phyloP scores from a whole-genome alignment of 2,888 invertebrate genomes.

The Lycia hirtaria region DNA sequence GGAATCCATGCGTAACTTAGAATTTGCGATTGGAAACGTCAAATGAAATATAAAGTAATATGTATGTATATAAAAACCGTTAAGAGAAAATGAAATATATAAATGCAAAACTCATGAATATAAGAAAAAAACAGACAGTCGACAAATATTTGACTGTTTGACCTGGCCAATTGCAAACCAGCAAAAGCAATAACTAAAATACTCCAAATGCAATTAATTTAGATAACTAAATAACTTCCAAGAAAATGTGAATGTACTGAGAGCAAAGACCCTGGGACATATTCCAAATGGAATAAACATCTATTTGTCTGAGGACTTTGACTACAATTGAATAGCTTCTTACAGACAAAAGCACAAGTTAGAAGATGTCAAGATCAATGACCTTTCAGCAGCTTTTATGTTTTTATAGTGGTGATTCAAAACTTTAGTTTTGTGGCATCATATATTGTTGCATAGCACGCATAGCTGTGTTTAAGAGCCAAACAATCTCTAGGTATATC shows the following conservation, averaged over 20 bases:
- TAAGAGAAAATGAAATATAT: not conserved
- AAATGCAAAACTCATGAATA: too few species aligned
- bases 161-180: too few species aligned
- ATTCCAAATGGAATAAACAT: slow-evolving; percentile 33
- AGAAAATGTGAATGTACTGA: slow-evolving; percentile 28
- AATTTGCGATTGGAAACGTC: slow-evolving; percentile 36
- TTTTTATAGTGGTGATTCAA: slow-evolving; percentile 29
- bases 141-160: too few species aligned
- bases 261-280: slow-evolving; percentile 37
- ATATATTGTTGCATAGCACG: slow-evolving; percentile 18
- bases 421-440: slow-evolving; percentile 6
- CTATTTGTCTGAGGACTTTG: slow-evolving; percentile 38
- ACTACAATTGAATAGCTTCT: slow-evolving; percentile 36
- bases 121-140: too few species aligned
- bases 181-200: not conserved
- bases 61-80: not conserved
- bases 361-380: slow-evolving; percentile 39
- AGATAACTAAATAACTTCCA: slow-evolving; percentile 28
- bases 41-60: slow-evolving; percentile 2
- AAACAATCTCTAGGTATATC: too few species aligned
- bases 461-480: not conserved
- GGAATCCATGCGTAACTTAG: slow-evolving; percentile 39
- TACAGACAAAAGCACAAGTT: slow-evolving; percentile 39
- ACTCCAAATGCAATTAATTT: slow-evolving; percentile 24
- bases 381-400: slow-evolving; percentile 36